Evolutionary conservation across 2,888 invertebrate species (phyloP), one percentile per base, ranked within the genome.

Genomic region (Amiota minor): DNA sequence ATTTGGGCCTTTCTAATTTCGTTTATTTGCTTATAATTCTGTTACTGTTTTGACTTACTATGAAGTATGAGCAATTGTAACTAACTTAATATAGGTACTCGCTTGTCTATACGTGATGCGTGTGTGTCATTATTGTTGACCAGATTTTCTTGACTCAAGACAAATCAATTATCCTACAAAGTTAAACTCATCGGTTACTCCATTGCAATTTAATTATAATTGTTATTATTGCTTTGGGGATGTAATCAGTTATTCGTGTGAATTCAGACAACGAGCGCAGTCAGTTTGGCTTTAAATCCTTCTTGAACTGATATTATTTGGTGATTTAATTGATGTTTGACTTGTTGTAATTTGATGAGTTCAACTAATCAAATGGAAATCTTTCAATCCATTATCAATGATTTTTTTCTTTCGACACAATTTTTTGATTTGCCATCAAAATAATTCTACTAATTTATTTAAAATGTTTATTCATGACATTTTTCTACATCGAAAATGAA

Each of bases 401-500:
- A 35, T 6, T 35, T 35, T 35, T 8, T 35, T 35, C 35, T 35
- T 35, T 35, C 35, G 6, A 35, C 35, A 50, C 12, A 50, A 50
- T 50, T 50, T 50, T 50, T 3, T n/a, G 11, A 6, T 6, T 35
- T 35, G 2, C 6, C 35, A 2, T 35, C 6, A 35, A 35, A 35
- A 35, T 77, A 83, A 85, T 81, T 77, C 85, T 83, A 83, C 84
- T 83, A 83, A 83, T 83, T 83, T 83, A 83, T 83, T 83, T 83
- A 83, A 83, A 83, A 83, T 85, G 85, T 83, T 77, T 84, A 82
- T 83, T 83, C 84, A 85, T 83, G 82, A 77, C 83, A 82, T 76
- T 76, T 76, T 35, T 77, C 82, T 79, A 82, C 83, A 46, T 18
- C 10, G 49, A 50, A 68, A 53, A 10, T 20, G 50, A 18, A 20